Conservation (phyloP, 2,113 vertebrate genomes). For the Rostratula benghalensis region DNA sequence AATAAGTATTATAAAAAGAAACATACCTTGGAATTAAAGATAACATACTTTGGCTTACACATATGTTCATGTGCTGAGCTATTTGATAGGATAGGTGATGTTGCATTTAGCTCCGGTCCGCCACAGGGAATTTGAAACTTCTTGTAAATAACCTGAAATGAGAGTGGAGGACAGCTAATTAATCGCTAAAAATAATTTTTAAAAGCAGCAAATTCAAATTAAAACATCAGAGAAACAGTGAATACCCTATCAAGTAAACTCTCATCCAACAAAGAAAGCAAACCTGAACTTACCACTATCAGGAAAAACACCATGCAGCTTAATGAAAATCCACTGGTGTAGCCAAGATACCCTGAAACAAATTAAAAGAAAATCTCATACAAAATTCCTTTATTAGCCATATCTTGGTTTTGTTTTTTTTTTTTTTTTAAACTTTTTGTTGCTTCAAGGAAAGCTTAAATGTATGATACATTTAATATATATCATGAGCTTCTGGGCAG, state of each 20-base stretch:
- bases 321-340: slow-evolving; percentile 84
- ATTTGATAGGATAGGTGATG: slow-evolving; percentile 37
- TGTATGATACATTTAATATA: neutral
- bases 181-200: neutral
- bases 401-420: neutral
- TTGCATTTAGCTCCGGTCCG: slow-evolving; percentile 51
- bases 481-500: neutral
- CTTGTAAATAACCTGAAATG: slow-evolving; percentile 80
- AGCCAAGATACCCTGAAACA: slow-evolving; percentile 83
- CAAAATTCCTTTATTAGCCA: neutral
- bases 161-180: neutral
- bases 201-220: neutral
- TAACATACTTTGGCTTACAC: slow-evolving; percentile 79
- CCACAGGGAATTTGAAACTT: slow-evolving; percentile 77
- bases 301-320: slow-evolving; percentile 92
- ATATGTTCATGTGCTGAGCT: slow-evolving; percentile 59
- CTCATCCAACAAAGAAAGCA: neutral
- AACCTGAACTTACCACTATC: slow-evolving; percentile 85
- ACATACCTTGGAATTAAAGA: slow-evolving; percentile 82
- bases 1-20: slow-evolving; percentile 55
- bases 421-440: neutral
- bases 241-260: neutral
- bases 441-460: neutral
- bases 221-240: neutral
- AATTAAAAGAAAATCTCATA: slow-evolving; percentile 33